Conservation (phyloP, 2,888 invertebrate species). For the Diarsia dahlii region DNA sequence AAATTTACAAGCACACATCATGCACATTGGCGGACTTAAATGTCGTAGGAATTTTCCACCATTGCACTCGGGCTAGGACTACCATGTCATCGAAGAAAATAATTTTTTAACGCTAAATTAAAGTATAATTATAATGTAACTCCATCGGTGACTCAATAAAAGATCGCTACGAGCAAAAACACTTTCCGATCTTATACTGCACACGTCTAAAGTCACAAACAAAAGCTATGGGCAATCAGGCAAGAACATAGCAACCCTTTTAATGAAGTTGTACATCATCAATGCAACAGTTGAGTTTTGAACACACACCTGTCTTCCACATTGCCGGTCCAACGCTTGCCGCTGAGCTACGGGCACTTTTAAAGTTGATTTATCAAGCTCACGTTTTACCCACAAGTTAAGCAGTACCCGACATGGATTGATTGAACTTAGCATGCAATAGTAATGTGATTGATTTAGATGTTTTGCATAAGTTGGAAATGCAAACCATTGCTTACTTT, state of each 20-base stretch:
- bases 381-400: constrained; percentile 38
- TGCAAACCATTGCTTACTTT: constrained; percentile 51
- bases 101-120: neutral
- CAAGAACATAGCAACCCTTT: neutral
- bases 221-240: neutral
- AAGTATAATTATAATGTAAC: neutral
- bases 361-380: constrained; percentile 47
- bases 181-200: neutral
- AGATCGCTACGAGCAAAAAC: neutral
- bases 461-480: constrained; percentile 58
- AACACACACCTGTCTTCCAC: constrained; percentile 5
- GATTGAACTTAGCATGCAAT: constrained; percentile 52
- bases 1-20: neutral
- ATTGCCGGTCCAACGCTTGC: neutral
- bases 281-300: neutral
- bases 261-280: neutral
- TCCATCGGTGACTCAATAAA: neutral
- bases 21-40: neutral
- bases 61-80: neutral
- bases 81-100: too few relatives aligned
- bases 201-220: neutral
- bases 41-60: neutral
- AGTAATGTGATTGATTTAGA: constrained; percentile 63
- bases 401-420: constrained; percentile 22
- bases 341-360: neutral